Evolutionary conservation across 2,113 vertebrate species (phyloP), one percentile per base, ranked within the genome.

Genomic region (Promerops cafer): DNA sequence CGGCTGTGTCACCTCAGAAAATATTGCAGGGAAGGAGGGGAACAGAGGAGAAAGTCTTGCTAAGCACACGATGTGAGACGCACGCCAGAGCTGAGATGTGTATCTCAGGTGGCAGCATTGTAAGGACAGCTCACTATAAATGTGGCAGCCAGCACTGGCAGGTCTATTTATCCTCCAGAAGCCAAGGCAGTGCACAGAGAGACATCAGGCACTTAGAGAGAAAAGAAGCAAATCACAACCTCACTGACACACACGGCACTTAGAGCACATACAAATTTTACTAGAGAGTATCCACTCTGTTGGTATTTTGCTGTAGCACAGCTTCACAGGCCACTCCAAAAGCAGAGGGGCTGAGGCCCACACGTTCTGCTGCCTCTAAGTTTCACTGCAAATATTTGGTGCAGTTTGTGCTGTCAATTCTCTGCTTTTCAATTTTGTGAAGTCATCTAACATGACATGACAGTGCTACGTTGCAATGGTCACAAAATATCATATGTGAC

Each of bases 401-500:
- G 59, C 42, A 75, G 75, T 96, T 81, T 60, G 33, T 80, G 80
- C 79, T 96, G 94, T 78, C 87, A 96, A 50, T 91, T 91, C 83
- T 80, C 30, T 11, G 13, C 79, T 69, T 93, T 96, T 87, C 88
- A 85, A 9, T 80, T 93, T 39, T 69, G n/a, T 78, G 79, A 83
- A 85, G 80, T 94, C 91, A 90, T 69, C 90, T 97, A 95, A 95
- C 5, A 0, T 87, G 95, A 91, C 33, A 65, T 61, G 95, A 94
- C 88, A 93, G 75, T 59, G 84, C 87, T 97, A 83, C 82, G 68
- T 75, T 94, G 80, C 81, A 63, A 18, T 88, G 87, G 94, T 92
- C 69, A 91, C 77, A 96, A 94, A 97, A 96, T 87, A 95, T 94
- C 92, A 76, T 84, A 68, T n/a, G 92, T 96, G 96, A 97, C 91